Base-by-base conservation (phyloP, 2,797 vertebrate genomes). In the Pangasius larnaudii region DNA sequence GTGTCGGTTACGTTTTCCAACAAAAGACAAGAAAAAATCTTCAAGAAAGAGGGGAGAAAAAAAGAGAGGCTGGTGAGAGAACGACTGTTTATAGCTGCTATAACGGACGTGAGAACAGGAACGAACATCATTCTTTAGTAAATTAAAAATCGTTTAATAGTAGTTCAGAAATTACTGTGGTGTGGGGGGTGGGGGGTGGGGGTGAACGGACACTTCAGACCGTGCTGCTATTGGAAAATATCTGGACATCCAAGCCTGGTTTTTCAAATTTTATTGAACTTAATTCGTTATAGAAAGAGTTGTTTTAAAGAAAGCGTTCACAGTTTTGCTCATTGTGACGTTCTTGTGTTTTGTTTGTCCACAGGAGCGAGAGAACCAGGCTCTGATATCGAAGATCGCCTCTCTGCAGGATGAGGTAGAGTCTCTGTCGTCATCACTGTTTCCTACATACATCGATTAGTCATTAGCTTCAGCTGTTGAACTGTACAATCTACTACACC, bases 401-500 rank as follows among this genome's bases (percentile, higher is more conserved):
- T 93, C 93, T 90, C 96, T 98, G 9, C 97, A 98, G 92, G 97
- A 99, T 86, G 97, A 99, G 97, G 98, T 98, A 96, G 24, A 75
- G 1, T 65, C 19, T 89, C 36, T 36, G 11, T 33, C 71, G 59
- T 24, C 51, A 56, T 58, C 67, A 72, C 30, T 0, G 24, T 46
- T 19, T 51, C 8, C 5, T 22, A 49, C 67, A 5, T 39, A n/a
- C 5, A 83, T 27, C 4, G 14, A 36, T 69, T 69, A 3, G 9
- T 69, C 33, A 18, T 33, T 69, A 2, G 6, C 14, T 22, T 5
- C 19, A 72, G 69, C 19, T 24, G 4, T 42, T 56, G 13, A 5
- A 24, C 71, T 5, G n/a, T 46, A 46, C 10, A 1, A 11, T 42
- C 9, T 9, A 4, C 19, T 42, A 36, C 18, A 72, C 36, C 9